Evolutionary conservation across 2,888 invertebrate genomes (phyloP).

Genomic region (Torymus tubicola): DNA sequence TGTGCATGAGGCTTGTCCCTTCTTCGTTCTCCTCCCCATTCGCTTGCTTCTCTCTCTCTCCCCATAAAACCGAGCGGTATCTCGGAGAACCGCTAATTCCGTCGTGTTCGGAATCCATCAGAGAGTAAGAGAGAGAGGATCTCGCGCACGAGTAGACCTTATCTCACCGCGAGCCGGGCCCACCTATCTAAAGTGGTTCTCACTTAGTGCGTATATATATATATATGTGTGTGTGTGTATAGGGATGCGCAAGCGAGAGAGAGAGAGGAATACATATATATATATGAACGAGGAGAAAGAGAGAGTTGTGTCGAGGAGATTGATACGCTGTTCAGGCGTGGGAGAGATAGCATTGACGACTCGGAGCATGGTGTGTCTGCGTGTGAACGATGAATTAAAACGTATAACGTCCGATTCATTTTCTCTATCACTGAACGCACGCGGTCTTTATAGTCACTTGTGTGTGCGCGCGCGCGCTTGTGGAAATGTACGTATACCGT

Average conservation of each 20-base stretch:
- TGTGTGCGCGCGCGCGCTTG: too few relatives aligned
- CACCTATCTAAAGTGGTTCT: slow-evolving; percentile 63
- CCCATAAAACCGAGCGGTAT: slow-evolving; percentile 58
- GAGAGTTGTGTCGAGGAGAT: too few relatives aligned
- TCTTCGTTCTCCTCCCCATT: too few relatives aligned
- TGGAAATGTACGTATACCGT: too few relatives aligned
- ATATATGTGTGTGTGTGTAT: neutral
- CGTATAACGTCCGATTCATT: too few relatives aligned
- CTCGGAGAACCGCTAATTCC: slow-evolving; percentile 67
- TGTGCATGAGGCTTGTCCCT: neutral
- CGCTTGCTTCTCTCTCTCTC: neutral
- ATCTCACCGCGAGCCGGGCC: slow-evolving; percentile 54
- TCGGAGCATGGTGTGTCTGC: too few relatives aligned
- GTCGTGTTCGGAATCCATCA: slow-evolving; percentile 69
- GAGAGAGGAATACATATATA: slow-evolving; percentile 3
- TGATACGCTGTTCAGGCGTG: too few relatives aligned
- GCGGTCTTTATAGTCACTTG: too few relatives aligned
- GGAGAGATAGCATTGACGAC: too few relatives aligned
- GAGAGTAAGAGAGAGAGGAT: slow-evolving; percentile 29
- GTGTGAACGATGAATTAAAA: too few relatives aligned
- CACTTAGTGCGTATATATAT: slow-evolving; percentile 51
- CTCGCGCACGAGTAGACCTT: slow-evolving; percentile 32
- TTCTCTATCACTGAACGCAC: too few relatives aligned
- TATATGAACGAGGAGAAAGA: slow-evolving; percentile 13
- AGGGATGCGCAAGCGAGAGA: slow-evolving; percentile 3